A percentile compares a stretch with the other conserved stretches of the same genome.
phyloP scores from a whole-genome alignment of 2,888 invertebrate genomes.

The Melanotus villosus region DNA sequence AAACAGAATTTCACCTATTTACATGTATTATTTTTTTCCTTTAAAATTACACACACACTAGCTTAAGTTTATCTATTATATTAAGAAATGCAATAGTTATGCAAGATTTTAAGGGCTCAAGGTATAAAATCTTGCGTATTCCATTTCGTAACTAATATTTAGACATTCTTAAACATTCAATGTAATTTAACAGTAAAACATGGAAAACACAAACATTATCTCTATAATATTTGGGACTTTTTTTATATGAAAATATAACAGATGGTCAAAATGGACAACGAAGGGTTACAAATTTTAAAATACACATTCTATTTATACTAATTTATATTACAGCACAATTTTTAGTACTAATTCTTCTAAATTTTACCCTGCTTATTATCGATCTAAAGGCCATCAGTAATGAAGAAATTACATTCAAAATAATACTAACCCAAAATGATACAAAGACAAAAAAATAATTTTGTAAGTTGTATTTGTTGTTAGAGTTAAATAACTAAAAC shows the following conservation, averaged over 20 bases:
- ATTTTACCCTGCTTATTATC: constrained; percentile 45
- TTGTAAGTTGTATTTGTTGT: too few species aligned
- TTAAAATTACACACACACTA: constrained; percentile 11
- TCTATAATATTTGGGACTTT: background rate
- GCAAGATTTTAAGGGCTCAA: constrained; percentile 63
- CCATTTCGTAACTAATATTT: constrained; percentile 32
- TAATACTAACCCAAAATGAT: too few species aligned
- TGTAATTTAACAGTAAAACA: constrained; percentile 25
- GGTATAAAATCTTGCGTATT: constrained; percentile 58
- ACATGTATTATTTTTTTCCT: constrained; percentile 21
- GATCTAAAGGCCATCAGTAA: constrained; percentile 40
- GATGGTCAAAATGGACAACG: background rate
- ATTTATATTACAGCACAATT: constrained; percentile 4
- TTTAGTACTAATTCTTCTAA: constrained; percentile 13
- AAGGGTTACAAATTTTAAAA: background rate
- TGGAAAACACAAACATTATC: constrained; percentile 1
- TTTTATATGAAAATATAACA: constrained; percentile 15
- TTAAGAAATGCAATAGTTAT: constrained; percentile 30
- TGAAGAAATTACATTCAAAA: background rate
- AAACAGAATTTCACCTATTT: constrained; percentile 40
- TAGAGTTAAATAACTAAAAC: too few species aligned
- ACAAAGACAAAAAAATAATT: too few species aligned
- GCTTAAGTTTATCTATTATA: constrained; percentile 18
- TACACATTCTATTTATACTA: constrained; percentile 12
- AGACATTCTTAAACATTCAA: background rate